These are phyloP conservation scores for Aphaenogaster ashmeadi DNA, from an alignment of 1,140 invertebrate genomes.

Conservation along the genomic window DNA sequence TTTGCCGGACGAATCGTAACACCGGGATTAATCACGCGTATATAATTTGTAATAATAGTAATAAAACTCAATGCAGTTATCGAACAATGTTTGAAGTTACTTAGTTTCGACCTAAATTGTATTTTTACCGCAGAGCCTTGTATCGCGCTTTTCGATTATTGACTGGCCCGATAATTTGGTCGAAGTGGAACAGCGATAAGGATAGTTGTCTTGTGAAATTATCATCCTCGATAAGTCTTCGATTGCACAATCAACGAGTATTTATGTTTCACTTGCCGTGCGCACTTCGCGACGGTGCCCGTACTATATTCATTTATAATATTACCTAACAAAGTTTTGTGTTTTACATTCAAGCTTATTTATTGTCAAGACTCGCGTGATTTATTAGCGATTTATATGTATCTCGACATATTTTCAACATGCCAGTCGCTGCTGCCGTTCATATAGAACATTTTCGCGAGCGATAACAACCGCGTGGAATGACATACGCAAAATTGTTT, in stretches of 20 bases:
- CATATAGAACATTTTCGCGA: conserved; percentile 15
- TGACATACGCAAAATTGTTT: conserved; percentile 1
- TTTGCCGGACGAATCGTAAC: neutral
- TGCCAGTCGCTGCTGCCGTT: neutral
- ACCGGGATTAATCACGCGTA: neutral
- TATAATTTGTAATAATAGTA: neutral
- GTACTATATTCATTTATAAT: conserved; percentile 9
- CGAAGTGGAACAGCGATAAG: conserved; percentile 42
- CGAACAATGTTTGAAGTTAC: neutral
- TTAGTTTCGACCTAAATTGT: neutral
- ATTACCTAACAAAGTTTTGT: conserved; percentile 15
- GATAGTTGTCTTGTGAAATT: conserved; percentile 21
- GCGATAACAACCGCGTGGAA: neutral
- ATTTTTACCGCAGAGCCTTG: neutral
- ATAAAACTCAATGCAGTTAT: neutral
- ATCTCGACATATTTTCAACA: conserved; percentile 32
- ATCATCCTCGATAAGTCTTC: conserved; percentile 18
- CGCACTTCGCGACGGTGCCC: neutral
- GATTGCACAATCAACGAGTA: conserved; percentile 35
- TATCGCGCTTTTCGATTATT: neutral
- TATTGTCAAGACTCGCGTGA: conserved; percentile 17
- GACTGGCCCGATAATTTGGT: conserved; percentile 14
- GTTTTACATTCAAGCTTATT: conserved; percentile 3
- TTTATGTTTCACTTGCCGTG: conserved; percentile 7
- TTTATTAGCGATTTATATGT: conserved; percentile 49